These are phyloP conservation scores for Caranx melampygus DNA, from an alignment of 2,113 vertebrate genomes.

Conservation along the genomic window DNA sequence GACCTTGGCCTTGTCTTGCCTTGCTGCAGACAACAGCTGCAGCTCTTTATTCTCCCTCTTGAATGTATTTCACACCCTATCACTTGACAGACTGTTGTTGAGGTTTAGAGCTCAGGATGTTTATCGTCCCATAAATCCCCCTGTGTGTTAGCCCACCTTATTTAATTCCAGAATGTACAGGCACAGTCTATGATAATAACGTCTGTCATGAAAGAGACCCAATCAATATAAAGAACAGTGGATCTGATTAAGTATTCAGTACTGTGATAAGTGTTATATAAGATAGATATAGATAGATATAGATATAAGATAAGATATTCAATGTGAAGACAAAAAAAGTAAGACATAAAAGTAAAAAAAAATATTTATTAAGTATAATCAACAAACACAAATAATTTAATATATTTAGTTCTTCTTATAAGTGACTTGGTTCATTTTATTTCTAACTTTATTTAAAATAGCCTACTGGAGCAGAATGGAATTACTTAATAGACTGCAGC, in stretches of 20 bases:
- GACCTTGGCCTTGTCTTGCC: conserved; percentile 73
- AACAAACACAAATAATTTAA: background rate
- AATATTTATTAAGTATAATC: background rate
- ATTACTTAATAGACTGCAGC: conserved; percentile 19
- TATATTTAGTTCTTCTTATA: background rate
- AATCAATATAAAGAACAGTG: background rate
- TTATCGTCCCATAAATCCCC: conserved; percentile 37
- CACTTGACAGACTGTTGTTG: conserved; percentile 60
- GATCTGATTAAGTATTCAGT: background rate
- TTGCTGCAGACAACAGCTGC: conserved; percentile 68
- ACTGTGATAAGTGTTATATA: background rate
- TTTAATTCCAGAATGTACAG: conserved; percentile 1
- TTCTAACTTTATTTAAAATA: background rate
- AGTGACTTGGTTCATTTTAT: background rate
- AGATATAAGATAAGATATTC: too few species aligned
- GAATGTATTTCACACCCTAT: conserved; percentile 64
- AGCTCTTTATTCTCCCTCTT: conserved; percentile 59
- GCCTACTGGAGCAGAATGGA: background rate
- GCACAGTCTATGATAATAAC: background rate
- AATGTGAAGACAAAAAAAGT: too few species aligned
- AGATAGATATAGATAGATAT: too few species aligned
- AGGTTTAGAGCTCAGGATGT: conserved; percentile 25
- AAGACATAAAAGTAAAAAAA: too few species aligned
- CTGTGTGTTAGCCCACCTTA: background rate
- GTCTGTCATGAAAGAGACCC: background rate